phyloP scores from a whole-genome alignment of 2,888 invertebrate genomes.

The Dryocosmus kuriphilus region DNA sequence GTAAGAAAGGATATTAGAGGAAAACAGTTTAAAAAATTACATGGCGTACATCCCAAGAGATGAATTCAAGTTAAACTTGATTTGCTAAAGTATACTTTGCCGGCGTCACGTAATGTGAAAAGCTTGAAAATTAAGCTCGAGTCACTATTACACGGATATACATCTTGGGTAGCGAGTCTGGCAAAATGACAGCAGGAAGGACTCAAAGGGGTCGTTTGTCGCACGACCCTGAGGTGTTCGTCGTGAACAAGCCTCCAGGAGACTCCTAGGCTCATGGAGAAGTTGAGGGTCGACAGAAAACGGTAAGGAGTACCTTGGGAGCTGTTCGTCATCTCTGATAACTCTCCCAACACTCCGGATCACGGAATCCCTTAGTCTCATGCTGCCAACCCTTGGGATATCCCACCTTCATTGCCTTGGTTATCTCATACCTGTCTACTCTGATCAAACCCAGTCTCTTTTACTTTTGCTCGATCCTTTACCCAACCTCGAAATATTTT shows the following conservation, averaged over 20 bases:
- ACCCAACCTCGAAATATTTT: background rate
- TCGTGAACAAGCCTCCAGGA: constrained; percentile 35
- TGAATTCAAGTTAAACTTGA: constrained; percentile 4
- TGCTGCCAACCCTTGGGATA: constrained; percentile 54
- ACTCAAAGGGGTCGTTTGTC: constrained; percentile 41
- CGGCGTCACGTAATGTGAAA: constrained; percentile 5
- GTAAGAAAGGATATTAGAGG: background rate
- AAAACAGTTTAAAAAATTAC: background rate
- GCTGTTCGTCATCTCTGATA: constrained; percentile 75
- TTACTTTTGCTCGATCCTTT: background rate
- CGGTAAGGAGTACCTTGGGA: constrained; percentile 73
- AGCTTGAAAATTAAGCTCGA: constrained; percentile 34
- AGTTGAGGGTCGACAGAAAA: constrained; percentile 56
- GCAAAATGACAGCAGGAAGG: constrained; percentile 35
- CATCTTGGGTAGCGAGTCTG: constrained; percentile 31
- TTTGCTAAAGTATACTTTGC: background rate
- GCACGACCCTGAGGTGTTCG: constrained; percentile 34
- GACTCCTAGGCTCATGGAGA: constrained; percentile 35
- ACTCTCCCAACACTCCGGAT: constrained; percentile 64
- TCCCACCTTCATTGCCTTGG: constrained; percentile 47
- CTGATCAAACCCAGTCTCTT: constrained; percentile 53
- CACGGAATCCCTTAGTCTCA: constrained; percentile 55
- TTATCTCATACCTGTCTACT: constrained; percentile 60
- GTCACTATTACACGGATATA: constrained; percentile 29
- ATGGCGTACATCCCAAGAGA: background rate